Evolutionary conservation across 2,113 vertebrate genomes (phyloP).

Genomic region (Aegotheles bennettii): DNA sequence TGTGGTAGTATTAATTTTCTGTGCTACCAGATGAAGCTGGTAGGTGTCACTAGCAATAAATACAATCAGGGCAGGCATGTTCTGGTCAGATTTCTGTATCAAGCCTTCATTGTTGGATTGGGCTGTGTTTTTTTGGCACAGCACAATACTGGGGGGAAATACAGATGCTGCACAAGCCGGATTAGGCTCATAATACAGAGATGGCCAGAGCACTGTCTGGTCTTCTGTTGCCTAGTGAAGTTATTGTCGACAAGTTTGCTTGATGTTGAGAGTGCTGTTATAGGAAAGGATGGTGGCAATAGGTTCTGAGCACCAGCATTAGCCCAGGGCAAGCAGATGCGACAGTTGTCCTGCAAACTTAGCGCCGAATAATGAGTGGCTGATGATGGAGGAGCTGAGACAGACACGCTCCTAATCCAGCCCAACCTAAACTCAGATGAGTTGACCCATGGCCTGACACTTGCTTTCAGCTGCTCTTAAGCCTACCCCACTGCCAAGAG

Average conservation of each 20-base stretch:
- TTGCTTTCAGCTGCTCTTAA: background rate
- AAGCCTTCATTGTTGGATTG: background rate
- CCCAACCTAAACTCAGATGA: background rate
- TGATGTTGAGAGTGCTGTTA: background rate
- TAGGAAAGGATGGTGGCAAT: background rate
- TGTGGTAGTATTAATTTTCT: background rate
- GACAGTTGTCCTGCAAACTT: background rate
- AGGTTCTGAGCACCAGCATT: background rate
- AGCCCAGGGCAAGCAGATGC: background rate
- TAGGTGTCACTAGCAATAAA: background rate
- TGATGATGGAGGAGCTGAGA: background rate
- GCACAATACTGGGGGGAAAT: background rate
- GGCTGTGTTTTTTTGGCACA: background rate
- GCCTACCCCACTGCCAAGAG: background rate
- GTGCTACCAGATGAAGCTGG: background rate
- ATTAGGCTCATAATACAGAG: background rate
- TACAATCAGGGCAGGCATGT: background rate
- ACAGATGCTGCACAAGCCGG: background rate
- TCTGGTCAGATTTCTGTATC: background rate
- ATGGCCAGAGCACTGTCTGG: rapidly evolving
- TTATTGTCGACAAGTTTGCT: background rate
- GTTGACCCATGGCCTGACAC: background rate
- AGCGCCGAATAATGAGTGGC: rapidly evolving
- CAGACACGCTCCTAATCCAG: background rate
- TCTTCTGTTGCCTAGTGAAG: background rate